These are phyloP conservation scores for Hydraecia micacea DNA, from an alignment of 2,888 invertebrate species.

Conservation along the genomic window DNA sequence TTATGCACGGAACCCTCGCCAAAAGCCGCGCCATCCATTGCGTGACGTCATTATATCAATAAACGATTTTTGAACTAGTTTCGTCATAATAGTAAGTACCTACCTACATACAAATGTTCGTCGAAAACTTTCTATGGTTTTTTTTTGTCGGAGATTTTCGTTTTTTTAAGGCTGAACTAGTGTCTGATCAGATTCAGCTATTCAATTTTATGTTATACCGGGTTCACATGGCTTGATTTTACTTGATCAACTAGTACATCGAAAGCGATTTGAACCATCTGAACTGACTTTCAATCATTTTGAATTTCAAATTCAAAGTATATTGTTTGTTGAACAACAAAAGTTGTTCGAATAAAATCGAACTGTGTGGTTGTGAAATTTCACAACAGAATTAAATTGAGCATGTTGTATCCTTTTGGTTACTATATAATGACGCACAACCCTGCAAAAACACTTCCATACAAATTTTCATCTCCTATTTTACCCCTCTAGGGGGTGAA, in stretches of 20 bases:
- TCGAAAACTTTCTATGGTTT: neutral
- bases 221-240: too few relatives aligned
- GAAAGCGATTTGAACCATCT: too few relatives aligned
- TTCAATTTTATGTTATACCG: neutral
- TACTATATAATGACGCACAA: neutral
- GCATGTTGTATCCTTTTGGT: neutral
- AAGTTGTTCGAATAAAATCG: too few relatives aligned
- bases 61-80: slow-evolving; percentile 46
- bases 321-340: too few relatives aligned
- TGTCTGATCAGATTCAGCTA: neutral
- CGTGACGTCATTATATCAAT: slow-evolving; percentile 57
- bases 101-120: slow-evolving; percentile 1
- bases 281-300: too few relatives aligned
- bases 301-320: too few relatives aligned
- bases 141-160: neutral
- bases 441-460: neutral
- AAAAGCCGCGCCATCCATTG: slow-evolving; percentile 62
- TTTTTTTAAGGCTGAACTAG: neutral
- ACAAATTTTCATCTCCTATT: neutral
- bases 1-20: slow-evolving; percentile 70
- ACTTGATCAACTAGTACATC: too few relatives aligned
- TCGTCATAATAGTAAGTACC: neutral
- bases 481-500: neutral
- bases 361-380: neutral
- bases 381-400: neutral